A percentile compares a stretch with the other conserved stretches of the same genome.
phyloP scores from a whole-genome alignment of 2,888 invertebrate genomes.

The Stenolophus ochropezus region DNA sequence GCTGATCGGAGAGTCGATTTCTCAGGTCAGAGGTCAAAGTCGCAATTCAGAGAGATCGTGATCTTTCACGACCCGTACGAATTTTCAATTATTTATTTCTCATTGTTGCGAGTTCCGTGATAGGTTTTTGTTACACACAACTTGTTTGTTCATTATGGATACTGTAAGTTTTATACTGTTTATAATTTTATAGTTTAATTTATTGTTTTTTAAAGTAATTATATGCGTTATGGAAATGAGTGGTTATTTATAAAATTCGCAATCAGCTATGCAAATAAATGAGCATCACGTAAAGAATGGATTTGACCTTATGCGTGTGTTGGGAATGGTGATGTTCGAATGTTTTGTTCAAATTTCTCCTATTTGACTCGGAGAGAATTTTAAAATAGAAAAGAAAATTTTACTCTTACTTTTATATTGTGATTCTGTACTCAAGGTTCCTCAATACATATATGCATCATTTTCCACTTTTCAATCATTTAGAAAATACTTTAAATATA shows the following conservation, averaged over 20 bases:
- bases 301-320: conserved; percentile 24
- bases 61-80: background rate
- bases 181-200: background rate
- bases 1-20: background rate
- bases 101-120: conserved; percentile 5
- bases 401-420: background rate
- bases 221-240: conserved; percentile 13
- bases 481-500: background rate
- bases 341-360: conserved; percentile 37
- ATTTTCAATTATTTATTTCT: background rate
- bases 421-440: background rate
- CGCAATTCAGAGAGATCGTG: background rate
- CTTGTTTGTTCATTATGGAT: background rate
- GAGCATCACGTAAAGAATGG: conserved; percentile 28
- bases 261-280: conserved; percentile 38
- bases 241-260: conserved; percentile 15
- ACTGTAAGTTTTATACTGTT: background rate
- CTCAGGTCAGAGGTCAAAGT: conserved; percentile 6
- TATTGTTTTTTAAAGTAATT: conserved; percentile 22
- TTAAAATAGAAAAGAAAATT: background rate
- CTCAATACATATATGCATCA: background rate
- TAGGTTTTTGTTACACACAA: too few relatives aligned
- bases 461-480: background rate
- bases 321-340: conserved; percentile 5
- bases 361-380: background rate